phyloP scores from a whole-genome alignment of 2,888 invertebrate species.

The Drosophila prolongata region DNA sequence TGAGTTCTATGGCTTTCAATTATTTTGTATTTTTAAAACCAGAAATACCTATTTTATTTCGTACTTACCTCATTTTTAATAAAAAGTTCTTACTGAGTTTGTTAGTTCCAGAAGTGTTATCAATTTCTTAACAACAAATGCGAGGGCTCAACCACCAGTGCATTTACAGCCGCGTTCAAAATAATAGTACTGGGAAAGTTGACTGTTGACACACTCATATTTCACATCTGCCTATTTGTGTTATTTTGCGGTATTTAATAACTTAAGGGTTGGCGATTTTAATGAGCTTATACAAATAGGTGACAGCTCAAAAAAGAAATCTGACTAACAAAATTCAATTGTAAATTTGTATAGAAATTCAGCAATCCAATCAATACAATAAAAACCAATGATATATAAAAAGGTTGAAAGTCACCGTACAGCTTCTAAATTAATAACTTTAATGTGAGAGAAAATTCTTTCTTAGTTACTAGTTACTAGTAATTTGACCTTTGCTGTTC shows the following conservation, averaged over 20 bases:
- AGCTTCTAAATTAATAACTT: too few relatives aligned
- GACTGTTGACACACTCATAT: background rate
- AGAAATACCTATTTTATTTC: background rate
- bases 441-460: too few relatives aligned
- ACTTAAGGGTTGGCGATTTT: too few relatives aligned
- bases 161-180: slow-evolving; percentile 2
- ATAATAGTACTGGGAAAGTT: background rate
- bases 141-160: slow-evolving; percentile 6
- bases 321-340: too few relatives aligned
- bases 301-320: too few relatives aligned
- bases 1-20: background rate
- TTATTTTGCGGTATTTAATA: too few relatives aligned
- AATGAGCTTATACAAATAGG: too few relatives aligned
- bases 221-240: too few relatives aligned
- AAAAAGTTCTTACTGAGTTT: slow-evolving; percentile 12
- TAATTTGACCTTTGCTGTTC: background rate
- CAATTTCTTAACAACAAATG: slow-evolving; percentile 18
- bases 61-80: slow-evolving; percentile 13
- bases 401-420: too few relatives aligned
- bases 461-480: background rate
- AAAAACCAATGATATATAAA: too few relatives aligned
- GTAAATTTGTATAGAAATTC: too few relatives aligned
- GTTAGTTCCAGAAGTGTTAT: slow-evolving; percentile 16
- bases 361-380: background rate
- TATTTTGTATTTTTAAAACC: too few relatives aligned